Conservation (phyloP, 2,113 vertebrate species). For the Platysternon megacephalum region DNA sequence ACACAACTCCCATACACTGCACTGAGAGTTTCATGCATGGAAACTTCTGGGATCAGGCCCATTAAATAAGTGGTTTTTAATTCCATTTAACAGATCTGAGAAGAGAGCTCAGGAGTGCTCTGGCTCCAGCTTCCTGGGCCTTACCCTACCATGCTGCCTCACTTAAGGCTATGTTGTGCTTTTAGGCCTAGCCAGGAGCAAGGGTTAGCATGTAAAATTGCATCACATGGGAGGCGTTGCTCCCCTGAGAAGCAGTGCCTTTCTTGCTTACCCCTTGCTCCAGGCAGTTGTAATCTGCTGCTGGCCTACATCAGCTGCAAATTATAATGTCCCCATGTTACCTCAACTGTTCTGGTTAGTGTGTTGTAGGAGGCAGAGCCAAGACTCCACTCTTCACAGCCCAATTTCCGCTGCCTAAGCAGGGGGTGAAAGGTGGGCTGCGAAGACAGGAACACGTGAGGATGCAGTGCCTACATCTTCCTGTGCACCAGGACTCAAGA, state of each 20-base stretch:
- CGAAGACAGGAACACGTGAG: too few species aligned
- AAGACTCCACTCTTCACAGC: too few species aligned
- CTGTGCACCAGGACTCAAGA: too few species aligned
- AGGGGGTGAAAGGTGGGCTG: too few species aligned
- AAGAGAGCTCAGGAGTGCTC: neutral
- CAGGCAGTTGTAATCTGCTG: rapidly evolving
- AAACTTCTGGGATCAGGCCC: neutral
- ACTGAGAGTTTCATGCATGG: neutral
- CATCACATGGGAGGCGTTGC: neutral
- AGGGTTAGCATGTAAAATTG: neutral
- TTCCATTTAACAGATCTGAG: neutral
- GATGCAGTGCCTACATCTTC: too few species aligned
- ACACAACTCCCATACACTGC: too few species aligned
- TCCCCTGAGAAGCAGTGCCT: rapidly evolving
- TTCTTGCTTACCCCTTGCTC: neutral
- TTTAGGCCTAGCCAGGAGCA: neutral
- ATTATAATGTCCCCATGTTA: rapidly evolving
- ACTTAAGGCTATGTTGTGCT: too few species aligned
- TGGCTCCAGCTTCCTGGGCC: rapidly evolving
- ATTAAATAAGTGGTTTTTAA: rapidly evolving
- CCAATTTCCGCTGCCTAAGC: too few species aligned
- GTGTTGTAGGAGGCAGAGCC: neutral
- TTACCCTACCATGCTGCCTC: rapidly evolving
- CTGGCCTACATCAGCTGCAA: rapidly evolving
- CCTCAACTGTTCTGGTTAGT: neutral